phyloP scores from a whole-genome alignment of 2,113 vertebrate species.

The Numenius arquata region DNA sequence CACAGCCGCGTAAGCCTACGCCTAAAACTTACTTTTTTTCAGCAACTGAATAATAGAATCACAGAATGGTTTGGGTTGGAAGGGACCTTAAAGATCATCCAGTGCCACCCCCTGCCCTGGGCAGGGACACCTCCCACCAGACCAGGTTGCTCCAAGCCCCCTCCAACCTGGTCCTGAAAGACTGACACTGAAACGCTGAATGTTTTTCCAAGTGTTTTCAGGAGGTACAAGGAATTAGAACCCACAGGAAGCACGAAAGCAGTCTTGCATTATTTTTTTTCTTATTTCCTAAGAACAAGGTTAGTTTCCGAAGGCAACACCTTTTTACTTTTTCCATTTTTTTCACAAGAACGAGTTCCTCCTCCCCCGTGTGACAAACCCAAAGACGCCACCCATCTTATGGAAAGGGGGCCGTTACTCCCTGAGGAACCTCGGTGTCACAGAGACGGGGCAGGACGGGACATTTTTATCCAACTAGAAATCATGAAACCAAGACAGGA shows the following conservation, averaged over 20 bases:
- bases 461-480: not conserved
- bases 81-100: no score
- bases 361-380: not conserved
- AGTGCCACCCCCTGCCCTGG: no score
- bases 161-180: no score
- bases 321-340: no score
- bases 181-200: not conserved
- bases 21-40: no score
- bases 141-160: no score
- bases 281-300: not conserved
- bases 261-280: not conserved
- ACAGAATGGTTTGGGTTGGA: no score
- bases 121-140: no score
- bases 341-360: no score
- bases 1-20: no score
- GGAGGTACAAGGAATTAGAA: not conserved
- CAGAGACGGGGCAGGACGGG: not conserved
- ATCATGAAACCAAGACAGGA: not conserved
- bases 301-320: not conserved
- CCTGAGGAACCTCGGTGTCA: not conserved
- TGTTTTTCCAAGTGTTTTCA: not conserved
- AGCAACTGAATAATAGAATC: no score
- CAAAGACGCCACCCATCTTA: not conserved
- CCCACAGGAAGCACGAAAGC: not conserved
- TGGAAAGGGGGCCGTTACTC: not conserved